Percentiles rank a stretch among this genome's conserved stretches.
Evolutionary conservation across 1,140 invertebrate genomes (phyloP).

Genomic region (Ceratitis capitata): DNA sequence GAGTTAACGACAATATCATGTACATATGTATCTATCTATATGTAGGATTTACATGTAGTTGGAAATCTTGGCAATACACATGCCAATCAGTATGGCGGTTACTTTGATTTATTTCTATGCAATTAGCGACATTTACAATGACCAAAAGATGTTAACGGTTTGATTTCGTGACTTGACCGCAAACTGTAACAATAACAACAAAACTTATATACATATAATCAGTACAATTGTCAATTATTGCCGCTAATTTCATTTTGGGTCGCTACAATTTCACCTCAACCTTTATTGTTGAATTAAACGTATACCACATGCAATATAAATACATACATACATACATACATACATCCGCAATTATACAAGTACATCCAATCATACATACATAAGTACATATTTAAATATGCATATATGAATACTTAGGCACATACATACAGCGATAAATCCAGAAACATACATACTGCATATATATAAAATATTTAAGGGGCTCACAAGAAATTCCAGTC

Average conservation of each 20-base stretch:
- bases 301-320: neutral
- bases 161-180: slow-evolving; percentile 1
- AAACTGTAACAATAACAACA: neutral
- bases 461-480: too few species aligned
- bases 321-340: neutral
- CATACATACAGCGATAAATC: too few species aligned
- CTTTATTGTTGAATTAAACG: neutral
- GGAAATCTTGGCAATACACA: neutral
- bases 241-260: slow-evolving; percentile 1
- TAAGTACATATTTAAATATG: neutral
- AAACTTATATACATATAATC: too few species aligned
- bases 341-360: neutral
- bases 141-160: slow-evolving; percentile 1
- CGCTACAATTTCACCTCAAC: neutral
- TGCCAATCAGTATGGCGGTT: neutral
- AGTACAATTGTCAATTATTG: neutral
- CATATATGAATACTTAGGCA: neutral
- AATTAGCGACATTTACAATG: slow-evolving; percentile 6
- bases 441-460: too few species aligned
- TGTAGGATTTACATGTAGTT: neutral
- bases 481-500: too few species aligned
- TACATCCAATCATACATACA: too few species aligned
- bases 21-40: neutral
- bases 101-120: slow-evolving; percentile 4
- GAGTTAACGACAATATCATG: neutral